Conservation (phyloP, 2,113 vertebrate species). For the Oenanthe oenanthe region DNA sequence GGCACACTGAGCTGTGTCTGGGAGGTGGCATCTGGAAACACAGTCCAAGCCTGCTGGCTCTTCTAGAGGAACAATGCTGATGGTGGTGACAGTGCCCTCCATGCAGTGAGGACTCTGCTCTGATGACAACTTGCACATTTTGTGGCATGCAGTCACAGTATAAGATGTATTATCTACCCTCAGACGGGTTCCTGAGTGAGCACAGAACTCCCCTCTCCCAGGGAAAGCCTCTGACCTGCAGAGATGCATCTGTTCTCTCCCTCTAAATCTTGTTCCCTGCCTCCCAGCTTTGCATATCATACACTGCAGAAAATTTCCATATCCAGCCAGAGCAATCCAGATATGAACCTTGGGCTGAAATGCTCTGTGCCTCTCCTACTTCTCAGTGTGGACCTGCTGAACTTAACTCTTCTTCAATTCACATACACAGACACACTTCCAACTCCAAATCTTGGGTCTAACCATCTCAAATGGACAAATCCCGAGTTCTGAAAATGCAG, state of each 20-base stretch:
- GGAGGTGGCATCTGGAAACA: neutral
- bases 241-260: neutral
- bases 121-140: neutral
- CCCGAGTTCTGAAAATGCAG: neutral
- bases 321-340: neutral
- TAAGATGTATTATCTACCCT: neutral
- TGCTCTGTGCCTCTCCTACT: neutral
- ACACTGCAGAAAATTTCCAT: neutral
- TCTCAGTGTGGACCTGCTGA: neutral
- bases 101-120: neutral
- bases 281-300: neutral
- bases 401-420: neutral
- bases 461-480: neutral
- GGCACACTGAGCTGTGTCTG: neutral
- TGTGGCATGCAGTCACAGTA: rapidly evolving
- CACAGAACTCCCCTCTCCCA: neutral
- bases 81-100: neutral
- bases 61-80: neutral
- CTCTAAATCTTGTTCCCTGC: neutral
- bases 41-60: neutral
- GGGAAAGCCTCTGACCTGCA: neutral
- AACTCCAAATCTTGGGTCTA: neutral
- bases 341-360: neutral
- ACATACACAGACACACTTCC: neutral
- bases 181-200: neutral